Conservation (phyloP, 2,797 vertebrate species). For the Sternotherus odoratus region DNA sequence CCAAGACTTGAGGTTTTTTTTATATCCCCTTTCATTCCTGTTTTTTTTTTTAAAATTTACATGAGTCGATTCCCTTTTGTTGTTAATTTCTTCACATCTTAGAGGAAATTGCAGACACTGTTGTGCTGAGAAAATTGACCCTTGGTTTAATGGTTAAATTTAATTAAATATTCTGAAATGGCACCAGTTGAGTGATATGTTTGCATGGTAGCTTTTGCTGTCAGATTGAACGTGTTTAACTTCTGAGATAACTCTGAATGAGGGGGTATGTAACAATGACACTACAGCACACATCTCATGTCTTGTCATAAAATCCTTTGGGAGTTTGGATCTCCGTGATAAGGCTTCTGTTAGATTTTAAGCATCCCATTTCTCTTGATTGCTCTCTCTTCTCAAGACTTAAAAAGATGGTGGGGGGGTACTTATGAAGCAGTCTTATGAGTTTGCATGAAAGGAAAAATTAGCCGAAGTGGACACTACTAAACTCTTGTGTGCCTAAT, state of each 20-base stretch:
- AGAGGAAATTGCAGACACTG: conserved; percentile 45
- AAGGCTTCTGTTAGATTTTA: conserved; percentile 56
- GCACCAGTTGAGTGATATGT: conserved; percentile 29
- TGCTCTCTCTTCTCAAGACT: conserved; percentile 50
- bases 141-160: conserved; percentile 56
- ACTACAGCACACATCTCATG: conserved; percentile 56
- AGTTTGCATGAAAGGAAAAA: conserved; percentile 23
- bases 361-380: conserved; percentile 56
- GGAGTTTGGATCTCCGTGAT: conserved; percentile 53
- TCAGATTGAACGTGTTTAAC: conserved; percentile 30
- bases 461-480: neutral
- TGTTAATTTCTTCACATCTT: conserved; percentile 63
- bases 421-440: conserved; percentile 37
- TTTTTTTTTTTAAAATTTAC: conserved; percentile 57
- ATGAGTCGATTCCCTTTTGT: conserved; percentile 38
- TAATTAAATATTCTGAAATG: conserved; percentile 42
- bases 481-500: neutral
- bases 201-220: conserved; percentile 37
- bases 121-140: conserved; percentile 55
- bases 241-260: conserved; percentile 45
- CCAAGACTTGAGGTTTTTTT: neutral
- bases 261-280: conserved; percentile 14
- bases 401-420: conserved; percentile 33
- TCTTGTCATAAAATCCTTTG: conserved; percentile 49
- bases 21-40: neutral